These are phyloP conservation scores for Monopterus albus DNA, from an alignment of 2,113 vertebrate species.

Conservation along the genomic window DNA sequence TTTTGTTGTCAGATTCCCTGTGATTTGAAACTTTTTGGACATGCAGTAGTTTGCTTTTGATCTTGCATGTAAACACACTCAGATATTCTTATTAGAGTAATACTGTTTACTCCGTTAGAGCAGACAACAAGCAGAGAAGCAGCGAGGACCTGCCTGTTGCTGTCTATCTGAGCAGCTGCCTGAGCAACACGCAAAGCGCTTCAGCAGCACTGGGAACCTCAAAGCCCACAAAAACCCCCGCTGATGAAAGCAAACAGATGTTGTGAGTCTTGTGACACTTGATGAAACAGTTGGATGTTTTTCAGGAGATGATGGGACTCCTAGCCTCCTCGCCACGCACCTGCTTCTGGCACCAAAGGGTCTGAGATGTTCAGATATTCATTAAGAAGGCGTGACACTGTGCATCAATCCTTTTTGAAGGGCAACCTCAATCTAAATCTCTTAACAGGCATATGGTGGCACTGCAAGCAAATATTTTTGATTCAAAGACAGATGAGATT, in stretches of 20 bases:
- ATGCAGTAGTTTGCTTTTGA: constrained; percentile 43
- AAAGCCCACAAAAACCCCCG: constrained; percentile 36
- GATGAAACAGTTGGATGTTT: constrained; percentile 63
- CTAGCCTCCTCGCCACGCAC: constrained; percentile 44
- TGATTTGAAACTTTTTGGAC: constrained; percentile 40
- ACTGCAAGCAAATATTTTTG: too few species aligned
- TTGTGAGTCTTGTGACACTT: constrained; percentile 46
- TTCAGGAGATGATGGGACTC: constrained; percentile 32
- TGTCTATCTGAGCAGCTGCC: constrained; percentile 43
- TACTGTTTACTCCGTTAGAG: constrained; percentile 41
- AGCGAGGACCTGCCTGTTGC: not conserved
- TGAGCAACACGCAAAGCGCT: constrained; percentile 1
- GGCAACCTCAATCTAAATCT: not conserved
- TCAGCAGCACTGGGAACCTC: constrained; percentile 24
- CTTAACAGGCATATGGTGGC: too few species aligned
- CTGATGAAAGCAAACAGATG: constrained; percentile 68
- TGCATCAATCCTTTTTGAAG: constrained; percentile 17
- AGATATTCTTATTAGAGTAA: constrained; percentile 53
- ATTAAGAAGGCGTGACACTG: constrained; percentile 11
- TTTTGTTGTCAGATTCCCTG: constrained; percentile 1
- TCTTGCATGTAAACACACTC: constrained; percentile 52
- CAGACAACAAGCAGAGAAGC: constrained; percentile 13
- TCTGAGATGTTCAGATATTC: constrained; percentile 46
- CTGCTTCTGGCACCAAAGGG: constrained; percentile 43
- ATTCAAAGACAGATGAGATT: too few species aligned